Evolutionary conservation across 2,888 invertebrate genomes (phyloP), one percentile per base, ranked within the genome.

Genomic region (Malachius bipustulatus): DNA sequence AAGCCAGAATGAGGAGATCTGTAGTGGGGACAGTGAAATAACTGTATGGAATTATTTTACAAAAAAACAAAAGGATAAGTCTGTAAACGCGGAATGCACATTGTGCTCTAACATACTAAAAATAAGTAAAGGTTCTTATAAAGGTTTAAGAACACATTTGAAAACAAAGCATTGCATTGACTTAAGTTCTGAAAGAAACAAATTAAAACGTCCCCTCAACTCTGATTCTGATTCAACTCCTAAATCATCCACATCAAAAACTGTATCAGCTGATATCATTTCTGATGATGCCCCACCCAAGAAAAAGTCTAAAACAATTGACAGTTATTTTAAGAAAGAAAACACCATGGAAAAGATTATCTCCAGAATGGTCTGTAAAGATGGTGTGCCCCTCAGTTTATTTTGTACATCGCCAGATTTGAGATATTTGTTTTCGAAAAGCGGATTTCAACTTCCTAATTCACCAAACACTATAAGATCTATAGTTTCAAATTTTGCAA

Each of bases 271-370:
- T 19, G 24, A 19, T 19, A 19, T 19, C 24, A 19, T 19, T 19
- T 19, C 24, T 19, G 24, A 19, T 6, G 24, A 19, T 8, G 24
- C 6, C n/a, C 6, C n/a, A 19, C 14, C 31, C 34, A 15, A 27
- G 10, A 43, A 38, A 13, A 42, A 34, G 19, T 15, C 16, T 4
- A 44, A 44, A 42, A 42, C 30, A 28, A 34, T 34, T 34, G 37
- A 40, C 26, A 29, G 36, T 16, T 35, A 35, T 43, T 41, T 40
- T 11, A 26, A 32, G 4, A 41, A 45, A 26, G 32, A 46, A 29
- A 40, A 45, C 26, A 35, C 37, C 8, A 38, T 45, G 40, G 38
- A 42, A 37, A 34, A 34, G 16, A 46, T 45, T 8, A 39, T 46
- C 11, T 46, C 38, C 28, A 35, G 46, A 42, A 42, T 44, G 42